Evolutionary conservation across 2,888 invertebrate genomes (phyloP).

Genomic region (Adineta ricciae): DNA sequence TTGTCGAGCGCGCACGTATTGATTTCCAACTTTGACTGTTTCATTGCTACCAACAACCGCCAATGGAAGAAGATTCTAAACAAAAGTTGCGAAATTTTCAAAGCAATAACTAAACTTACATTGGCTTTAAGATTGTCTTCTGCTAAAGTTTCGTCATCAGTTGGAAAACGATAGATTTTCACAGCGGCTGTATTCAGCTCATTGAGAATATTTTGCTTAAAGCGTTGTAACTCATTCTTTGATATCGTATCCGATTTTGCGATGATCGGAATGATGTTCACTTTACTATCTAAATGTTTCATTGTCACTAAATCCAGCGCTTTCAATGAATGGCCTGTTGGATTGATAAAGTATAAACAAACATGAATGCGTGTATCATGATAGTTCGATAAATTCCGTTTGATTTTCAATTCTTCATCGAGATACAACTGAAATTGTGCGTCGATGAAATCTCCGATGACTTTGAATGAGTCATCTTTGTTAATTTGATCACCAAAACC

Average conservation of each 20-base stretch:
- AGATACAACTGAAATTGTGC: slow-evolving; percentile 91
- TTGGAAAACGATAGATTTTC: slow-evolving; percentile 93
- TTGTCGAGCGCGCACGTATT: slow-evolving; percentile 84
- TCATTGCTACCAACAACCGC: slow-evolving; percentile 97
- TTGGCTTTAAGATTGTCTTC: slow-evolving; percentile 84
- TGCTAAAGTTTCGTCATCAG: slow-evolving; percentile 86
- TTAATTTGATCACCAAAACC: slow-evolving; percentile 99
- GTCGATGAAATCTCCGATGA: slow-evolving; percentile 95
- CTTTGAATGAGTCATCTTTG: slow-evolving; percentile 84
- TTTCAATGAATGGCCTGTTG: slow-evolving; percentile 74
- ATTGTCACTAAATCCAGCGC: slow-evolving; percentile 59
- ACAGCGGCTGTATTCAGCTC: slow-evolving; percentile 86
- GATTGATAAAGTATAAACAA: slow-evolving; percentile 95
- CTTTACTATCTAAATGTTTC: slow-evolving; percentile 92
- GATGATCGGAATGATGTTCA: slow-evolving; percentile 93
- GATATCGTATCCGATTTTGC: slow-evolving; percentile 98
- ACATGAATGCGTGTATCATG: slow-evolving; percentile 91
- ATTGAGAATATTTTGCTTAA: slow-evolving; percentile 79
- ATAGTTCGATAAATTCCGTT: slow-evolving; percentile 74
- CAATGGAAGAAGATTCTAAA: slow-evolving; percentile 72
- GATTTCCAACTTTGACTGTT: slow-evolving; percentile 88
- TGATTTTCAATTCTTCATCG: slow-evolving; percentile 71
- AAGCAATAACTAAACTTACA: slow-evolving; percentile 52
- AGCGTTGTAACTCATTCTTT: slow-evolving; percentile 88
- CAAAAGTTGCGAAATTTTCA: too few species aligned